A percentile compares a stretch with the other conserved stretches of the same genome.
Evolutionary conservation across 1,140 invertebrate genomes (phyloP).

Genomic region (Drosophila pallidifrons): DNA sequence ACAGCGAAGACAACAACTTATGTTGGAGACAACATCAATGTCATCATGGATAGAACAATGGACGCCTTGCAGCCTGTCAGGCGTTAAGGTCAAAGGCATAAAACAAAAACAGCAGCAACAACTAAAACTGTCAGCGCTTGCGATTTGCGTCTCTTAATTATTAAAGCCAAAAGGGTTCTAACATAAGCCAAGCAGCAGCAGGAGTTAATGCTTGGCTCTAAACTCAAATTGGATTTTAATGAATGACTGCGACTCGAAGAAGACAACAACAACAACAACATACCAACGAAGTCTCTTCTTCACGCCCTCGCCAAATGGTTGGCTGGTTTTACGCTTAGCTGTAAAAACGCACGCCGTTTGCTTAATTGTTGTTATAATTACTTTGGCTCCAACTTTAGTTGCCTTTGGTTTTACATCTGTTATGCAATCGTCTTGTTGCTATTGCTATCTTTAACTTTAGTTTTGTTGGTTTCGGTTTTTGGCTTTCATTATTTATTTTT

Average conservation of each 20-base stretch:
- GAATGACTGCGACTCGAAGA: slow-evolving; percentile 39
- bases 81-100: slow-evolving; percentile 81
- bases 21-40: slow-evolving; percentile 32
- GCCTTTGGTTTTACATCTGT: slow-evolving; percentile 46
- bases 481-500: slow-evolving; percentile 75
- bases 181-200: slow-evolving; percentile 4
- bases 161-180: slow-evolving; percentile 14
- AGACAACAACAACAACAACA: not conserved
- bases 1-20: slow-evolving; percentile 20
- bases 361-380: slow-evolving; percentile 84
- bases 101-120: slow-evolving; percentile 31
- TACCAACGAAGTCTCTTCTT: not conserved
- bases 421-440: slow-evolving; percentile 67
- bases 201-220: slow-evolving; percentile 37
- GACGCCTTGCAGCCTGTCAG: slow-evolving; percentile 50
- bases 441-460: slow-evolving; percentile 27
- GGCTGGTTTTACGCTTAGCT: slow-evolving; percentile 71
- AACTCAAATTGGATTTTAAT: slow-evolving; percentile 65
- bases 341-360: slow-evolving; percentile 83
- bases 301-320: slow-evolving; percentile 57
- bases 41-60: slow-evolving; percentile 49
- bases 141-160: slow-evolving; percentile 57
- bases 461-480: slow-evolving; percentile 72
- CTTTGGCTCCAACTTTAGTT: slow-evolving; percentile 53
- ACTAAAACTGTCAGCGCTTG: slow-evolving; percentile 60